phyloP scores from a whole-genome alignment of 37 sponge, comb jelly and placozoan species.

The Ianthella basta region DNA sequence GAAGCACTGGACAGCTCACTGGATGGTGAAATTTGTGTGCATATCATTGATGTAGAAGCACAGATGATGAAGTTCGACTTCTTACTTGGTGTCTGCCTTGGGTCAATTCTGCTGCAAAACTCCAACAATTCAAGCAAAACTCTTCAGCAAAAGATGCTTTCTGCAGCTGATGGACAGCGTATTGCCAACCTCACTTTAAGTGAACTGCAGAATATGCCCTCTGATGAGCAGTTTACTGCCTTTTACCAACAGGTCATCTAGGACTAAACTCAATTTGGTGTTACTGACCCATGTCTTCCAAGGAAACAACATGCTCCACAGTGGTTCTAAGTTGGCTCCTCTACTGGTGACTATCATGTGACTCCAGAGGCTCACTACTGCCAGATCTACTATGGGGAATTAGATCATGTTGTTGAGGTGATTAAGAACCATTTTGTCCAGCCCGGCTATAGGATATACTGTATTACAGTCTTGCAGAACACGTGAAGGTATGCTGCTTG shows the following conservation, averaged over 20 bases:
- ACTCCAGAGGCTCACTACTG: background rate
- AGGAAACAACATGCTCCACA: background rate
- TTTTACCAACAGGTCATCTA: background rate
- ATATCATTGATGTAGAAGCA: background rate
- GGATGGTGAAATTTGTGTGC: too few relatives aligned
- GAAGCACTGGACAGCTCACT: background rate
- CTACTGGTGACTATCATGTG: background rate
- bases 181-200: background rate
- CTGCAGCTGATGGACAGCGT: background rate
- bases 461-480: background rate
- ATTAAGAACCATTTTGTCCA: background rate
- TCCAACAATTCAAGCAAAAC: background rate
- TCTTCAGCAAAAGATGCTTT: background rate
- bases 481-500: background rate
- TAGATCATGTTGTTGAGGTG: background rate
- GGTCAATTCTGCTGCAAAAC: background rate
- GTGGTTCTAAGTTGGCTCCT: background rate
- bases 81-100: background rate
- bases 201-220: background rate
- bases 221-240: conserved; percentile 1
- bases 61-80: background rate
- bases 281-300: background rate
- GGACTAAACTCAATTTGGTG: background rate
- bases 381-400: background rate
- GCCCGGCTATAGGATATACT: background rate